phyloP scores from a whole-genome alignment of 1,140 invertebrate genomes.

The Neodiprion fabricii region DNA sequence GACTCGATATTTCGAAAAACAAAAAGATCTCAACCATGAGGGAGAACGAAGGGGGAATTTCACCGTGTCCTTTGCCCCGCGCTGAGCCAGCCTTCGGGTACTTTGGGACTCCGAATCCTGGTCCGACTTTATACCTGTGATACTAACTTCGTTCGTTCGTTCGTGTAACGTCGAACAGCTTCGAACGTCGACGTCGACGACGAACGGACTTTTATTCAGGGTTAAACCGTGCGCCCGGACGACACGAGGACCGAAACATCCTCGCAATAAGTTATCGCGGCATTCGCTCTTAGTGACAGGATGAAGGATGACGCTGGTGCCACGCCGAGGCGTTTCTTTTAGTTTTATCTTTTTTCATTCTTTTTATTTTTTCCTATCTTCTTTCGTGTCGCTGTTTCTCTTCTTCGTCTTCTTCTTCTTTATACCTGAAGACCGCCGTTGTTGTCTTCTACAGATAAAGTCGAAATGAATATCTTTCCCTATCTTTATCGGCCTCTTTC shows the following conservation, averaged over 20 bases:
- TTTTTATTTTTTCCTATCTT: too few relatives aligned
- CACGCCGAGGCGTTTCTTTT: neutral
- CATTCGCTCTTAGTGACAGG: constrained; percentile 1
- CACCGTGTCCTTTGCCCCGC: too few relatives aligned
- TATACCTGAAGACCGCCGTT: neutral
- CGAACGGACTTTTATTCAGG: too few relatives aligned
- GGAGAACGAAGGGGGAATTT: neutral
- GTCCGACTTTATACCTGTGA: too few relatives aligned
- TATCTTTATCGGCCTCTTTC: neutral
- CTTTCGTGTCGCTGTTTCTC: too few relatives aligned
- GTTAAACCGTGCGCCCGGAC: neutral
- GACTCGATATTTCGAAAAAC: neutral
- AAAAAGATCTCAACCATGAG: neutral
- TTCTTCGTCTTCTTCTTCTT: too few relatives aligned
- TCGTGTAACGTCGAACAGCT: neutral
- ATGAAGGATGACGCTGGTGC: constrained; percentile 1
- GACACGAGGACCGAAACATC: constrained; percentile 2
- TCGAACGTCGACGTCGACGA: neutral
- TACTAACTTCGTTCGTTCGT: too few relatives aligned
- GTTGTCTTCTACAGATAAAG: neutral
- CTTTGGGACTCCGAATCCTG: too few relatives aligned
- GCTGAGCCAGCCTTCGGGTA: too few relatives aligned
- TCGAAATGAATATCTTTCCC: neutral
- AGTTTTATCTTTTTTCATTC: neutral
- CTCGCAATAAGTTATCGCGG: constrained; percentile 6